Evolutionary conservation across 92 coral and sea anemone species (phyloP).

Genomic region (Hydrozoanthus gracilis): DNA sequence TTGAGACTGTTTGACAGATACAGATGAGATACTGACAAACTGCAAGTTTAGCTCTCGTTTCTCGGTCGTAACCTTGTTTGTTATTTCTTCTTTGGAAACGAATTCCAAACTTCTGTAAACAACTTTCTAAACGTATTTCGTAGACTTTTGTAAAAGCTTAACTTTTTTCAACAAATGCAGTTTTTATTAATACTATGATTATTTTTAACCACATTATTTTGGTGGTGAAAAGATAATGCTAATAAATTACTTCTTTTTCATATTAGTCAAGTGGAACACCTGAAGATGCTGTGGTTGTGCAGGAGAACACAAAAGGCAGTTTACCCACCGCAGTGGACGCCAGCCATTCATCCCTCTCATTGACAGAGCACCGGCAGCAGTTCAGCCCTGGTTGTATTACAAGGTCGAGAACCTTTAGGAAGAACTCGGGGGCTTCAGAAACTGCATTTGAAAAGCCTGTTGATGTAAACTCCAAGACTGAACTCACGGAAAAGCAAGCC

Average conservation of each 20-base stretch:
- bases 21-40: too few relatives aligned
- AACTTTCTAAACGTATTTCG: too few relatives aligned
- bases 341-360: neutral
- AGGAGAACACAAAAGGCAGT: neutral
- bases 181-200: too few relatives aligned
- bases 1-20: too few relatives aligned
- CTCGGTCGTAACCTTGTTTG: too few relatives aligned
- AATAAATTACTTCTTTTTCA: neutral
- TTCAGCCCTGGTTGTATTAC: slow-evolving; percentile 43
- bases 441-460: neutral
- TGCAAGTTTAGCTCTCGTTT: too few relatives aligned
- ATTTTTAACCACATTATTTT: too few relatives aligned
- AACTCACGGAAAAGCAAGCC: neutral
- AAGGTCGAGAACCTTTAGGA: slow-evolving; percentile 78
- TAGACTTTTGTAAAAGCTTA: too few relatives aligned
- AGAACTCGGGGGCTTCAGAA: slow-evolving; percentile 47
- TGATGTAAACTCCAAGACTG: neutral
- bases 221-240: neutral
- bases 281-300: neutral
- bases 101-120: too few relatives aligned
- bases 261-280: neutral
- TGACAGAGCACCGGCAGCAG: slow-evolving; percentile 4
- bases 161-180: too few relatives aligned
- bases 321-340: neutral
- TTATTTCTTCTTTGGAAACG: too few relatives aligned